Evolutionary conservation across 2,888 invertebrate species (phyloP).

Genomic region (Lycocerus yunnanus): DNA sequence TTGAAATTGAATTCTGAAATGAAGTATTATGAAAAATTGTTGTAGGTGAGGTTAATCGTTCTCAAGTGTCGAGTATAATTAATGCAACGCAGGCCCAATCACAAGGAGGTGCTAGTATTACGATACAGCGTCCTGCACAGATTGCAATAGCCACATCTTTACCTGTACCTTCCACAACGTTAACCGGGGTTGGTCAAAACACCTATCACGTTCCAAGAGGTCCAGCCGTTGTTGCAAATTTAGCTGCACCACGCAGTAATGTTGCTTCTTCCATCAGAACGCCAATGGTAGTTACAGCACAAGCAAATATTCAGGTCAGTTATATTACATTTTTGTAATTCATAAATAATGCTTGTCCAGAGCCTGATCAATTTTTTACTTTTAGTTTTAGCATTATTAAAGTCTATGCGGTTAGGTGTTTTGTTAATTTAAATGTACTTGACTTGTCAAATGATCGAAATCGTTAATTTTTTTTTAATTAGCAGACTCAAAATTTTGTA

Average conservation of each 20-base stretch:
- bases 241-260: slow-evolving; percentile 70
- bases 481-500: slow-evolving; percentile 46
- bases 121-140: slow-evolving; percentile 51
- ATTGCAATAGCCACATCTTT: slow-evolving; percentile 50
- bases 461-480: not conserved
- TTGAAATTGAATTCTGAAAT: not conserved
- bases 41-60: slow-evolving; percentile 29
- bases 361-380: not conserved
- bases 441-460: not conserved
- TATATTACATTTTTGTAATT: not conserved
- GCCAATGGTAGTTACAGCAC: slow-evolving; percentile 52
- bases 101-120: slow-evolving; percentile 41
- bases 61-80: slow-evolving; percentile 24
- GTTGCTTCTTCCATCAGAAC: slow-evolving; percentile 57
- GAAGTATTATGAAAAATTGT: not conserved
- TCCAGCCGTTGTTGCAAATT: slow-evolving; percentile 75
- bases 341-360: not conserved
- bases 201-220: slow-evolving; percentile 60
- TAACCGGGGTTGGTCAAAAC: slow-evolving; percentile 42
- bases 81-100: slow-evolving; percentile 37
- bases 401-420: not conserved
- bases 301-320: slow-evolving; percentile 33
- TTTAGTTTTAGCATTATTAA: not conserved
- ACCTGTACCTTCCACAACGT: slow-evolving; percentile 47
- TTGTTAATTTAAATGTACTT: not conserved